Base-by-base conservation (phyloP, 1,140 invertebrate genomes). In the Pteromalus puparum region DNA sequence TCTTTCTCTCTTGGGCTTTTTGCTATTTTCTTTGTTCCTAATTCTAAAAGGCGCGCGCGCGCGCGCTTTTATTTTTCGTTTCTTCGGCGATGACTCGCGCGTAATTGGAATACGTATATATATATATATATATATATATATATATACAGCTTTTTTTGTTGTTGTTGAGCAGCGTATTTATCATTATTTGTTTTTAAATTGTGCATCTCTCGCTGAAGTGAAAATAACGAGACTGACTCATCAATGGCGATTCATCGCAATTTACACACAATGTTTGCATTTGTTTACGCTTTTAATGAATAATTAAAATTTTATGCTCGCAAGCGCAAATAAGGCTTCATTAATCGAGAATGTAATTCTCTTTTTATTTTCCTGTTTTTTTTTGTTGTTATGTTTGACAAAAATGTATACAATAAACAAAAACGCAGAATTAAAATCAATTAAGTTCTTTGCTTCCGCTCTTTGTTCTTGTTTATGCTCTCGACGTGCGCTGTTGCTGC, bases 401-500 rank as follows among this genome's bases (percentile, higher is more conserved):
- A 61, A 2, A 46, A 46, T 42, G 61, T 77, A 0, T n/a, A 53
- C 12, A n/a, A 34, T 34, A 34, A 34, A n/a, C 5, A 65, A 13
- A 48, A 72, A 73, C 61, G 42, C 30, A 61, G 21, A 7, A 74
- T 42, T 61, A 53, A 61, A 74, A 74, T 65, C 81, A 53, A 67
- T 75, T 15, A 82, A 76, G n/a, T 46, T 67, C 65, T 76, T 67
- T 82, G 53, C 42, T 61, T 65, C 21, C 15, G 9, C 75, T 67
- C 53, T 61, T 61, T 48, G 46, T 46, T 82, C 4, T 76, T 74
- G 72, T 61, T 76, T 53, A 48, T 70, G 26, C 21, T 7, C 53
- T 61, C 53, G 53, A 61, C 1, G 53, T 7, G 53, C 21, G 53
- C 21, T 7, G 21, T n/a, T n/a, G n/a, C n/a, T n/a, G n/a, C n/a